Percentiles rank a stretch among this genome's conserved stretches.
Conservation (phyloP, 2,113 vertebrate species). For the Vicugna pacos region DNA sequence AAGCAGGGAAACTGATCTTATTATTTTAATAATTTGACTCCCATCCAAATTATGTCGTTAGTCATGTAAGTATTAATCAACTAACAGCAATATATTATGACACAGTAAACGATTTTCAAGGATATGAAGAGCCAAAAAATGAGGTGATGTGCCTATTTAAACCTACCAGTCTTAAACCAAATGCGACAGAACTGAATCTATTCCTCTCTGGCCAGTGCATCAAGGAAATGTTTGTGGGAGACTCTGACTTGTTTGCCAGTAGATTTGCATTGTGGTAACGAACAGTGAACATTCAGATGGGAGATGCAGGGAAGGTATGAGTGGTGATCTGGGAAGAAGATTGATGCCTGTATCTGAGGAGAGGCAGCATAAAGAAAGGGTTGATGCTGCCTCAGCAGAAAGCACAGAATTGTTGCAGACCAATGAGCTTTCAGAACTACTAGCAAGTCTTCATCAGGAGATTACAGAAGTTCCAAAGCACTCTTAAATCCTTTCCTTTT, state of each 20-base stretch:
- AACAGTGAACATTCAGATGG: not conserved
- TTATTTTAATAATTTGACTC: conserved; percentile 46
- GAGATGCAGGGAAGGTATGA: not conserved
- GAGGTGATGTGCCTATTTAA: not conserved
- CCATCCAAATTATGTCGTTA: conserved; percentile 31
- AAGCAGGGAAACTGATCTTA: not conserved
- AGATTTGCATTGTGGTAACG: not conserved
- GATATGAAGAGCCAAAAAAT: not conserved
- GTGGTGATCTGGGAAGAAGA: not conserved
- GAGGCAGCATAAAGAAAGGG: too few species aligned
- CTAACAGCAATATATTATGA: conserved; percentile 23
- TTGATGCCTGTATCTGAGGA: not conserved
- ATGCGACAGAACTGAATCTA: not conserved
- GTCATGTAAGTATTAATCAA: conserved; percentile 7
- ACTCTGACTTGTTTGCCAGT: not conserved
- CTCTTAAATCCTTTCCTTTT: conserved; percentile 1
- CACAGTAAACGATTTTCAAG: conserved; percentile 20
- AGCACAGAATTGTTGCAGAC: not conserved
- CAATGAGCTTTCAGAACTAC: not conserved
- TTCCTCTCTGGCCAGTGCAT: not conserved
- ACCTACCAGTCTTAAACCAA: not conserved
- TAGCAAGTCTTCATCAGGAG: not conserved
- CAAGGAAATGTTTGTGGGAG: not conserved
- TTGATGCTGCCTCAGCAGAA: not conserved
- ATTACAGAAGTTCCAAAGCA: not conserved